These are phyloP conservation scores for Chaetodon trifasciatus DNA, from an alignment of 2,797 vertebrate genomes.

Conservation along the genomic window DNA sequence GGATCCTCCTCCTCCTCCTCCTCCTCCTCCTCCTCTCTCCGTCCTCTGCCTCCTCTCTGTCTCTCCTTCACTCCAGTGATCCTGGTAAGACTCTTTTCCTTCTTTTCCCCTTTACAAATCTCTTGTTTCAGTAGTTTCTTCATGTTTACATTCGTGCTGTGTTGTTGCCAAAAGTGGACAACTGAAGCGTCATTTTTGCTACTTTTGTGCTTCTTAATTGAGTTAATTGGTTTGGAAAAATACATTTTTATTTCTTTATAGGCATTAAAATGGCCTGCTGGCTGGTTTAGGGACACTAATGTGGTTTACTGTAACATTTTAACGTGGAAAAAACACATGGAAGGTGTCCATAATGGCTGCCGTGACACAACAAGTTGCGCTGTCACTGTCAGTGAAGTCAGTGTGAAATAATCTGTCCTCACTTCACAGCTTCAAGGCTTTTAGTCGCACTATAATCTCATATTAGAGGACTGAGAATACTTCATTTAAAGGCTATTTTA, in stretches of 20 bases:
- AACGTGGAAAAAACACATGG: not conserved
- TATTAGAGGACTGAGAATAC: not conserved
- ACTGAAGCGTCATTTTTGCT: accelerated
- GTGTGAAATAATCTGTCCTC: not conserved
- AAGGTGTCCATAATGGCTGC: slow-evolving; percentile 18
- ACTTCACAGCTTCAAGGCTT: not conserved
- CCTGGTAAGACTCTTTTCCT: slow-evolving; percentile 60
- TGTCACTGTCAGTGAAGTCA: not conserved
- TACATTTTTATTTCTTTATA: accelerated
- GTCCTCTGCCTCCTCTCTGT: slow-evolving; percentile 42
- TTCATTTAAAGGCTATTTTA: not conserved
- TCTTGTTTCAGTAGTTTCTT: not conserved
- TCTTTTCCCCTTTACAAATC: not conserved
- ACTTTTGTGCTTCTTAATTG: not conserved
- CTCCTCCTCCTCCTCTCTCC: slow-evolving; percentile 2
- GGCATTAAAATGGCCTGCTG: accelerated
- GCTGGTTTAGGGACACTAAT: accelerated
- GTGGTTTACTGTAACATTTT: not conserved
- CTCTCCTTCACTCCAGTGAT: slow-evolving; percentile 43
- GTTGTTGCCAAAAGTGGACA: not conserved
- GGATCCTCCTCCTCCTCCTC: slow-evolving; percentile 24
- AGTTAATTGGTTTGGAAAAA: not conserved
- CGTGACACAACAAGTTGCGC: not conserved
- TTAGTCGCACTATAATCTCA: not conserved
- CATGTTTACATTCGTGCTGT: not conserved